phyloP scores from a whole-genome alignment of 2,888 invertebrate species.

The Esperia sulphurella region DNA sequence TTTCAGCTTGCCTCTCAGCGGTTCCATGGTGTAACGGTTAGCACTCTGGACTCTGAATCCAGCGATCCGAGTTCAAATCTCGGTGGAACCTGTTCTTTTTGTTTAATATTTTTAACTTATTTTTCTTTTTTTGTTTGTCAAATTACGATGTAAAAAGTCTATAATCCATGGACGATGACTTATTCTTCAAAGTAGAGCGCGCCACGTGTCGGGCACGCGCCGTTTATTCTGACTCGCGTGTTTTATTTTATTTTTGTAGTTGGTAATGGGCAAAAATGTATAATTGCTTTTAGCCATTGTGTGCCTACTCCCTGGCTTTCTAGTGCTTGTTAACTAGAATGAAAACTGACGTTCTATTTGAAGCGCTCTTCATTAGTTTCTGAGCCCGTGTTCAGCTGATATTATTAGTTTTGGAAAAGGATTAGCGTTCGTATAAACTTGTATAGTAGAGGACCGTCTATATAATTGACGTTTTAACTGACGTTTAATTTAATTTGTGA shows the following conservation, averaged over 20 bases:
- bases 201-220: slow-evolving; percentile 23
- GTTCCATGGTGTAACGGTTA: slow-evolving; percentile 88
- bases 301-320: background rate
- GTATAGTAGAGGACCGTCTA: too few relatives aligned
- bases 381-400: too few relatives aligned
- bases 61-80: slow-evolving; percentile 90
- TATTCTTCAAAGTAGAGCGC: slow-evolving; percentile 7
- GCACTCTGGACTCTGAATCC: slow-evolving; percentile 90
- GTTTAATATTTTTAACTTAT: too few relatives aligned
- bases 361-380: background rate
- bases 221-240: slow-evolving; percentile 12
- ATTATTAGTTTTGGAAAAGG: too few relatives aligned
- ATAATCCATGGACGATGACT: slow-evolving; percentile 4
- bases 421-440: too few relatives aligned
- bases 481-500: too few relatives aligned
- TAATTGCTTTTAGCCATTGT: slow-evolving; percentile 49
- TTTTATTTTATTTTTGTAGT: slow-evolving; percentile 32
- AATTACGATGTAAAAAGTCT: too few relatives aligned
- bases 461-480: too few relatives aligned
- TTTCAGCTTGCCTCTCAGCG: slow-evolving; percentile 24
- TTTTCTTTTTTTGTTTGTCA: background rate
- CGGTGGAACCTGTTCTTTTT: slow-evolving; percentile 82
- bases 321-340: slow-evolving; percentile 43
- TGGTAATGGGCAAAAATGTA: slow-evolving; percentile 57
- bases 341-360: slow-evolving; percentile 30